These are phyloP conservation scores for Poeciliopsis turneri DNA, from an alignment of 2,797 vertebrate species.

Conservation along the genomic window DNA sequence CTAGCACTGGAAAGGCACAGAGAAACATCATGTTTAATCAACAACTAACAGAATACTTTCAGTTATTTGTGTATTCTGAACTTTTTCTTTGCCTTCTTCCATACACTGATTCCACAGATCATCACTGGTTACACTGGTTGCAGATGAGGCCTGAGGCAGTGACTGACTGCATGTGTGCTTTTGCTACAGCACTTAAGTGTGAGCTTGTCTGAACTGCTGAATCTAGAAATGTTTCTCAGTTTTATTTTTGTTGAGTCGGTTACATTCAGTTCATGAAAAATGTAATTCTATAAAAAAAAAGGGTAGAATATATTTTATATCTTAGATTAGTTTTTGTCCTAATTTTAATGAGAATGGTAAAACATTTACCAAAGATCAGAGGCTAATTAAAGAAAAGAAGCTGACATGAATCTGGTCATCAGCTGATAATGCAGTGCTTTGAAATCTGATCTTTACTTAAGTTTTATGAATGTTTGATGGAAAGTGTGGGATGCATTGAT, in stretches of 20 bases:
- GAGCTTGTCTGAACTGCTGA: constrained; percentile 11
- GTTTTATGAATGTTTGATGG: neutral
- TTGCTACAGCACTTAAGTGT: constrained; percentile 23
- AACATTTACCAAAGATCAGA: neutral
- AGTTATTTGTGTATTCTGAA: constrained; percentile 73
- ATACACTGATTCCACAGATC: constrained; percentile 78
- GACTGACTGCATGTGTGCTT: constrained; percentile 72
- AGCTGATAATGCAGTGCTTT: neutral
- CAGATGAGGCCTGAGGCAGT: constrained; percentile 77
- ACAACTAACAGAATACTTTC: constrained; percentile 55
- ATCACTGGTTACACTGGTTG: constrained; percentile 67
- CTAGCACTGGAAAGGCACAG: constrained; percentile 18
- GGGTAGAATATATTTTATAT: neutral
- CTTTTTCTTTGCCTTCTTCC: constrained; percentile 76
- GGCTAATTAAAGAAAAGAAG: neutral
- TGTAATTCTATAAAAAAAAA: neutral
- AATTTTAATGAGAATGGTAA: neutral
- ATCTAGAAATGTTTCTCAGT: neutral
- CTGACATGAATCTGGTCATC: neutral
- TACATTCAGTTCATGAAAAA: neutral
- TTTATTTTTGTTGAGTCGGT: neutral
- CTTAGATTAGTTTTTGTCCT: neutral
- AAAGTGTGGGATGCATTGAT: neutral
- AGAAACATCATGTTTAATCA: constrained; percentile 38
- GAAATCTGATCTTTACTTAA: neutral